Conservation (phyloP, 2,113 vertebrate species). For the Gavialis gangeticus region DNA sequence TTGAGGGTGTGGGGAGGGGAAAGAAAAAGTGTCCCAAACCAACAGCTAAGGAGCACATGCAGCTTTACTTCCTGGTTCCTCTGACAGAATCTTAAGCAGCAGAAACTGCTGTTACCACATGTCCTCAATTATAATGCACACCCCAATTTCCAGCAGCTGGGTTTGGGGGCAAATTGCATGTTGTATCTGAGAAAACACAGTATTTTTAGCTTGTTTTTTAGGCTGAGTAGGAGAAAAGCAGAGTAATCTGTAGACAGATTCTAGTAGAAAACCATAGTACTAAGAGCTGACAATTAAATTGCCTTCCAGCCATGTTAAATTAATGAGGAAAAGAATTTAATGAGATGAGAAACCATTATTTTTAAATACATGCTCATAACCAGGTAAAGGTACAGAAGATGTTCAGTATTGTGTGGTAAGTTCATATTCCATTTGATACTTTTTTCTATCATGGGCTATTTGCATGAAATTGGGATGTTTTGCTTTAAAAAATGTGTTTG, state of each 20-base stretch:
- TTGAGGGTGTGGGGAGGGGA: not conserved
- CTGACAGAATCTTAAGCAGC: too few relatives aligned
- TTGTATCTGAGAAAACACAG: too few relatives aligned
- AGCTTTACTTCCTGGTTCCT: too few relatives aligned
- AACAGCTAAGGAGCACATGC: too few relatives aligned
- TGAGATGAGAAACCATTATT: not conserved
- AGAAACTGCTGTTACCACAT: too few relatives aligned
- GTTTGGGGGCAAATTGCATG: too few relatives aligned
- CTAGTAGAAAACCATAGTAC: not conserved
- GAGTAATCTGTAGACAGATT: not conserved
- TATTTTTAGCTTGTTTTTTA: not conserved
- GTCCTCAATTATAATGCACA: too few relatives aligned
- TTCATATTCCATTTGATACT: not conserved
- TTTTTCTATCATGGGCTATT: not conserved
- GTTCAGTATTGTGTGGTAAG: not conserved
- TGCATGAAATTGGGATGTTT: not conserved
- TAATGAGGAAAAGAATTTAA: not conserved
- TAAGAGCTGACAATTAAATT: not conserved
- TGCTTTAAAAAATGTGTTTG: slow-evolving; percentile 7
- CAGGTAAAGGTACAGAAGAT: not conserved
- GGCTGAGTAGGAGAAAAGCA: not conserved
- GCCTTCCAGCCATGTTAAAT: not conserved
- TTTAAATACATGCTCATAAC: not conserved
- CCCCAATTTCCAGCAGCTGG: too few relatives aligned
- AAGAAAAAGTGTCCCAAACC: not conserved